Evolutionary conservation across 2,797 vertebrate species (phyloP).

Genomic region (Martes flavigula): DNA sequence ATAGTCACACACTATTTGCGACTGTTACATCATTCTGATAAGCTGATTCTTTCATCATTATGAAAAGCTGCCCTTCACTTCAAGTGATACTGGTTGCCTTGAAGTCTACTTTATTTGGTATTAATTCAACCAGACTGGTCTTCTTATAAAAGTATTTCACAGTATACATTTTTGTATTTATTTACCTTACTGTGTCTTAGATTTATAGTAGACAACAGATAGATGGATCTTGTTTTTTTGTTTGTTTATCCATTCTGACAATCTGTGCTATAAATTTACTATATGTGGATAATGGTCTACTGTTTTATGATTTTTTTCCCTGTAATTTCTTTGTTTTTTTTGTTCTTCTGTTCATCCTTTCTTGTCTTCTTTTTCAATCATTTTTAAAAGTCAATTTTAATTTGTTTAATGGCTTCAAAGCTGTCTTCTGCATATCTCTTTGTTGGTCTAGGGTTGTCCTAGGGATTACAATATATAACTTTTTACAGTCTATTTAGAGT

Average conservation of each 20-base stretch:
- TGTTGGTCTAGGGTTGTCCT: neutral
- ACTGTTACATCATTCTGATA: neutral
- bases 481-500: neutral
- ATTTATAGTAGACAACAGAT: neutral
- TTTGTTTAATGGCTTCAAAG: neutral
- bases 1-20: neutral
- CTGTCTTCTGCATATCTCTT: neutral
- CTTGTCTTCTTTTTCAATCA: neutral
- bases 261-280: neutral
- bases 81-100: neutral
- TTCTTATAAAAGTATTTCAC: neutral
- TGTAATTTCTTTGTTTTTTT: neutral
- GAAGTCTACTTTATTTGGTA: neutral
- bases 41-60: neutral
- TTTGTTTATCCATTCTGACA: neutral
- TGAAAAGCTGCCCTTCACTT: neutral
- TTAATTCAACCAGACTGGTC: neutral
- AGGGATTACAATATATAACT: neutral
- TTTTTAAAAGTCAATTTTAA: conserved; percentile 5
- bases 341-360: neutral
- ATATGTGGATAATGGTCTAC: neutral
- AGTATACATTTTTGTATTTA: neutral
- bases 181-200: neutral
- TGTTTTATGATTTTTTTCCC: neutral
- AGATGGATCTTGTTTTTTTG: neutral